phyloP scores from a whole-genome alignment of 2,113 vertebrate species.

The Daboia siamensis region DNA sequence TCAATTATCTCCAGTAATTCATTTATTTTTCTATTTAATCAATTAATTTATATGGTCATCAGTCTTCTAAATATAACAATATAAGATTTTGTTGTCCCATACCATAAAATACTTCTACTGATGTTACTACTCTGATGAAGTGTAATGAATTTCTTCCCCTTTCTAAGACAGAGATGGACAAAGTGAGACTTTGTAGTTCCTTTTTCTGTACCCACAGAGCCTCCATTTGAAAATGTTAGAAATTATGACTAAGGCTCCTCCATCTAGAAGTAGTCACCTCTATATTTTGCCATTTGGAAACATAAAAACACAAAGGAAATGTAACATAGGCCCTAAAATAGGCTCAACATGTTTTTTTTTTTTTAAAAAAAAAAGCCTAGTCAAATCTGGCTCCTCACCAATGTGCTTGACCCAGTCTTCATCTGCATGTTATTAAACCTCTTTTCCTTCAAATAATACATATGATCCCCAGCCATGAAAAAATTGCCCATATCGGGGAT shows the following conservation, averaged over 20 bases:
- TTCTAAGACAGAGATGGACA: background rate
- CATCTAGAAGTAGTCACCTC: background rate
- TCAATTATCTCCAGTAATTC: background rate
- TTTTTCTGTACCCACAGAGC: background rate
- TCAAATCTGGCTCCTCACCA: background rate
- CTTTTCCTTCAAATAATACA: background rate
- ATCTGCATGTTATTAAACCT: background rate
- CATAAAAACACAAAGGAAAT: background rate
- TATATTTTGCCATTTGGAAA: background rate
- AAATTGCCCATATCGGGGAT: background rate
- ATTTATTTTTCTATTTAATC: background rate
- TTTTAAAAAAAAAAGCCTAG: background rate
- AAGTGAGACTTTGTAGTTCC: background rate
- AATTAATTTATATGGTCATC: background rate
- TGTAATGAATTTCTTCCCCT: background rate
- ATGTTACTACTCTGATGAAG: background rate
- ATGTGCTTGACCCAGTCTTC: background rate
- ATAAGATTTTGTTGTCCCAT: background rate
- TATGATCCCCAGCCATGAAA: background rate
- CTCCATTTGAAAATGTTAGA: background rate
- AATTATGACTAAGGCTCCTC: background rate
- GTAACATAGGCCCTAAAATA: background rate
- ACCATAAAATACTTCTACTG: background rate
- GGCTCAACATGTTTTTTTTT: background rate
- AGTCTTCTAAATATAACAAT: background rate